Evolutionary conservation across 1,140 invertebrate genomes (phyloP).

Genomic region (Saccostrea glomerata): DNA sequence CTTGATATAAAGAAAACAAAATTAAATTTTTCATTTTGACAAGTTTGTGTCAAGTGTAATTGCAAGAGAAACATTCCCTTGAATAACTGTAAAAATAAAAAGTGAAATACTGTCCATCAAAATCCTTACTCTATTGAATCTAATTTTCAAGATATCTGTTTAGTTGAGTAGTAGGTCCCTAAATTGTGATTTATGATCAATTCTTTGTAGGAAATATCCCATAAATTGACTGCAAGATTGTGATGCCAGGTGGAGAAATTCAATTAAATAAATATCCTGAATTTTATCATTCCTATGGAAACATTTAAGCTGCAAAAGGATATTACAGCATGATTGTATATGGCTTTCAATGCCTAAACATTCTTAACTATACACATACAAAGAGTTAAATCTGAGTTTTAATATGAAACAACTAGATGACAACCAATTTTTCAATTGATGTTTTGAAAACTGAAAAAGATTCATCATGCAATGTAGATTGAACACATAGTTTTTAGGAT

Average conservation of each 20-base stretch:
- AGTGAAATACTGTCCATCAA: neutral
- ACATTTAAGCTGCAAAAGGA: no score
- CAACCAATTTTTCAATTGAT: no score
- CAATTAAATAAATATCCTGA: neutral
- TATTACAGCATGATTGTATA: no score
- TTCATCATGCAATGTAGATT: no score
- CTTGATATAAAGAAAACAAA: neutral
- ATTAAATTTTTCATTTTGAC: neutral
- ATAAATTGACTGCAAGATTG: neutral
- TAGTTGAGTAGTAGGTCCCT: neutral
- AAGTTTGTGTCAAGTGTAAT: neutral
- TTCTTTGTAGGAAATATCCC: neutral
- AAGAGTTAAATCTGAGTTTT: no score
- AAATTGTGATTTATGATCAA: neutral
- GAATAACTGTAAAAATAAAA: neutral
- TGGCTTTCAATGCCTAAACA: no score
- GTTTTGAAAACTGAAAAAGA: no score
- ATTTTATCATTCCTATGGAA: slow-evolving; percentile 3
- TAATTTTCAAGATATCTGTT: neutral
- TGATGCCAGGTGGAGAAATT: neutral
- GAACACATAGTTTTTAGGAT: no score
- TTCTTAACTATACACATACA: no score
- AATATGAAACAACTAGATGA: no score
- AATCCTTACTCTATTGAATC: neutral
- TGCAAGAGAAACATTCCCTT: neutral